Percentiles rank a stretch among this genome's conserved stretches.
phyloP scores from a whole-genome alignment of 2,888 invertebrate genomes.

The Odontomyia ornata region DNA sequence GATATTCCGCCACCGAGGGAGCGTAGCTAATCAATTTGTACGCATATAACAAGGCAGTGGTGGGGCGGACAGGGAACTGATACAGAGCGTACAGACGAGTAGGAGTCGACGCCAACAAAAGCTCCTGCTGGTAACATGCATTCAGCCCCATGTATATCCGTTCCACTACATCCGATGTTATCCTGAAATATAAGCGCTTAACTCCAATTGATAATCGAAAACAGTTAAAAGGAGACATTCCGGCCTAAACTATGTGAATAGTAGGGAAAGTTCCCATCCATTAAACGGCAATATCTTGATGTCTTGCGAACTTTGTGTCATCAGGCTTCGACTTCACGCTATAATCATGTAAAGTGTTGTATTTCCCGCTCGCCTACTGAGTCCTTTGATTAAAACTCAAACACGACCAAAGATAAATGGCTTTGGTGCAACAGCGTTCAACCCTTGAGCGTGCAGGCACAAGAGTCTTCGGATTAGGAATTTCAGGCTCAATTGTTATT shows the following conservation, averaged over 20 bases:
- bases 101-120: no score
- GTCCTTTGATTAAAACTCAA: not conserved
- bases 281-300: not conserved
- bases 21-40: not conserved
- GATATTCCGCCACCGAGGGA: not conserved
- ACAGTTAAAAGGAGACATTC: no score
- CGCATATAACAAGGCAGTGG: not conserved
- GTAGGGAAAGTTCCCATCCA: not conserved
- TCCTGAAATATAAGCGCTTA: no score
- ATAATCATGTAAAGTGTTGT: not conserved
- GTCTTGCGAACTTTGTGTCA: not conserved
- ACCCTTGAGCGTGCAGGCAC: not conserved
- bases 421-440: not conserved
- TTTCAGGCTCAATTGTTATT: slow-evolving; percentile 30
- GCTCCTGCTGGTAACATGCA: no score
- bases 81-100: no score
- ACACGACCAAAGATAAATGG: not conserved
- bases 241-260: no score
- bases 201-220: no score
- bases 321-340: not conserved
- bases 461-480: not conserved
- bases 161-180: no score
- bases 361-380: not conserved
- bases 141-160: no score
- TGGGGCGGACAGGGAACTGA: no score